Percentiles rank a stretch among this genome's conserved stretches.
phyloP scores from a whole-genome alignment of 2,797 vertebrate species.

The Cebuella pygmaea region DNA sequence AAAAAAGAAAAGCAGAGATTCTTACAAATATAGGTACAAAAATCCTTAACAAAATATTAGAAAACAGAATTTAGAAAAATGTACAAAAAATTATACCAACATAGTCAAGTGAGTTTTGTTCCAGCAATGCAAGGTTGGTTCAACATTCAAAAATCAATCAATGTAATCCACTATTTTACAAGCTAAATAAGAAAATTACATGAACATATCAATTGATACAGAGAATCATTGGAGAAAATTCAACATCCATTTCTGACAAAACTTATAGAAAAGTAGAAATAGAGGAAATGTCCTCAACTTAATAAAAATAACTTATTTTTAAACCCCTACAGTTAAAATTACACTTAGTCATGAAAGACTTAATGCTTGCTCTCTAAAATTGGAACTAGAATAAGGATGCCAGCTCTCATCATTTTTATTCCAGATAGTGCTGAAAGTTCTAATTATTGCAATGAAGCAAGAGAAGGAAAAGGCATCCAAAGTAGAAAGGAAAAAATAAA shows the following conservation, averaged over 20 bases:
- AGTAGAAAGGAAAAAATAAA: not conserved
- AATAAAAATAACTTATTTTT: not conserved
- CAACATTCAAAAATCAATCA: conserved; percentile 4
- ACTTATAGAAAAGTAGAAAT: not conserved
- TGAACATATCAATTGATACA: not conserved
- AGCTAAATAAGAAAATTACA: not conserved
- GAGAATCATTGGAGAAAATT: conserved; percentile 33
- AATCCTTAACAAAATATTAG: conserved; percentile 7
- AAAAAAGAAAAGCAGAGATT: not conserved
- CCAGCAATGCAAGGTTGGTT: not conserved
- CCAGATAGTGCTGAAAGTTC: not conserved
- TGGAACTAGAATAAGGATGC: not conserved
- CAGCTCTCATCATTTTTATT: not conserved
- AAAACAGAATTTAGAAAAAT: conserved; percentile 17
- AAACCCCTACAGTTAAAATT: not conserved
- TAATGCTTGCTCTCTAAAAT: not conserved
- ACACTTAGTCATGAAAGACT: not conserved
- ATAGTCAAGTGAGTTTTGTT: not conserved
- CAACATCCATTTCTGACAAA: not conserved
- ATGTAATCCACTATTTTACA: not conserved
- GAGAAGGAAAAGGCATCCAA: not conserved
- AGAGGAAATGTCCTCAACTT: not conserved
- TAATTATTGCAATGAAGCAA: not conserved
- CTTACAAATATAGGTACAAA: not conserved
- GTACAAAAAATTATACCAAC: not conserved